phyloP scores from a whole-genome alignment of 2,797 vertebrate genomes.

The Octomys mimax region DNA sequence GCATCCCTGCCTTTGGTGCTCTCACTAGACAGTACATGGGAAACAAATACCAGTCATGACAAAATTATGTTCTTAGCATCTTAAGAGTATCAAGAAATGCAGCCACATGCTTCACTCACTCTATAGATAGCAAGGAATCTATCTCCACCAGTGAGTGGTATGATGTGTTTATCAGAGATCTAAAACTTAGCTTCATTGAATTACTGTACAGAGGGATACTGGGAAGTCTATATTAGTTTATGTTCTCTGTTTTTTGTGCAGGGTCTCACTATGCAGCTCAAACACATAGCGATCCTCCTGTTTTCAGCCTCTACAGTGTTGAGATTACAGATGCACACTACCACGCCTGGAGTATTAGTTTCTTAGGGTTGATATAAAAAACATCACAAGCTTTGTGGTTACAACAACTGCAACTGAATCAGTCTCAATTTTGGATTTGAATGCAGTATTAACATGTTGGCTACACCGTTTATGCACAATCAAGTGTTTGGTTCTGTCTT shows the following conservation, averaged over 20 bases:
- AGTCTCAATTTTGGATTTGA: neutral
- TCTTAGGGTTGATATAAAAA: neutral
- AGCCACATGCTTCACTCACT: neutral
- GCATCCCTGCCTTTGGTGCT: neutral
- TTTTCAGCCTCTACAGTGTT: no score
- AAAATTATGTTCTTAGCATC: neutral
- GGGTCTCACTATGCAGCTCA: no score
- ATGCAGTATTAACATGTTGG: neutral
- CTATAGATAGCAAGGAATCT: neutral
- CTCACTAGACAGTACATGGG: neutral
- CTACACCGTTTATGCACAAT: neutral
- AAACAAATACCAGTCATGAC: conserved; percentile 13
- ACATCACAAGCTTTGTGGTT: neutral
- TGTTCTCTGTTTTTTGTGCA: no score
- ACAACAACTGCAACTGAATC: neutral
- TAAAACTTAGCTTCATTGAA: neutral
- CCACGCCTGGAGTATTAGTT: neutral
- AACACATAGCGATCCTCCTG: no score
- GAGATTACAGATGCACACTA: no score
- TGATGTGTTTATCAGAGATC: neutral
- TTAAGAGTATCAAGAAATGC: neutral
- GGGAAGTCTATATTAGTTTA: neutral
- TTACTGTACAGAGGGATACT: neutral
- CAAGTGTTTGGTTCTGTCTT: neutral
- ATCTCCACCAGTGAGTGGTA: neutral